phyloP scores from a whole-genome alignment of 53 echinoderm and acorn worm species.

The Holothuria leucospilota region DNA sequence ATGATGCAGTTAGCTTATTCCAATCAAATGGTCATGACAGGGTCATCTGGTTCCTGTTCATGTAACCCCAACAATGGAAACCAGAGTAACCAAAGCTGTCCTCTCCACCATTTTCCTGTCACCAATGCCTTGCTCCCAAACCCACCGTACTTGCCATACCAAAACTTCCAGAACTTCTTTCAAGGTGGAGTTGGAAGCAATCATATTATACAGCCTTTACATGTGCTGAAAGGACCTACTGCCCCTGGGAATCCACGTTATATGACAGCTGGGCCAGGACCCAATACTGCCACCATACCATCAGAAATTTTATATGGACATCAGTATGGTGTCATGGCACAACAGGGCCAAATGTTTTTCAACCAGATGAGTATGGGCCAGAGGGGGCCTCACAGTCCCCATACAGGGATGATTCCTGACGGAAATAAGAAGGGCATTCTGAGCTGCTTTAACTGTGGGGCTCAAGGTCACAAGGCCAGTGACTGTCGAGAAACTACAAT shows the following conservation, averaged over 20 bases:
- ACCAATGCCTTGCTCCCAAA: slow-evolving; percentile 52
- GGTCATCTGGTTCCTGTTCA: background rate
- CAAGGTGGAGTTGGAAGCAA: slow-evolving; percentile 53
- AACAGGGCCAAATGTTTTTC: slow-evolving; percentile 45
- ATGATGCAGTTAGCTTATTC: slow-evolving; percentile 36
- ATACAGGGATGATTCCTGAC: background rate
- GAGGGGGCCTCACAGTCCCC: slow-evolving; percentile 58
- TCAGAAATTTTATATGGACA: slow-evolving; percentile 51
- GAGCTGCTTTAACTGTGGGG: slow-evolving; percentile 94
- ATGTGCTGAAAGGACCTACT: slow-evolving; percentile 58
- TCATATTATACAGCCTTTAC: slow-evolving; percentile 65
- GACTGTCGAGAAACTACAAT: slow-evolving; percentile 83
- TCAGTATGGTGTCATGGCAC: slow-evolving; percentile 2
- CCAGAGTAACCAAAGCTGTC: slow-evolving; percentile 35
- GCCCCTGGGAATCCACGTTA: slow-evolving; percentile 24
- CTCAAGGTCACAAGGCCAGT: slow-evolving; percentile 74
- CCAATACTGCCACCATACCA: slow-evolving; percentile 9
- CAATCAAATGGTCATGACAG: slow-evolving; percentile 13
- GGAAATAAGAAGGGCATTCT: slow-evolving; percentile 71
- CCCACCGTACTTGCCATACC: slow-evolving; percentile 51
- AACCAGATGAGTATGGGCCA: slow-evolving; percentile 61
- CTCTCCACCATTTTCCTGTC: slow-evolving; percentile 61
- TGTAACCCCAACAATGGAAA: slow-evolving; percentile 24
- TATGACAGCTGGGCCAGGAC: background rate
- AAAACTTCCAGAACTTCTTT: slow-evolving; percentile 83